Evolutionary conservation across 2,113 vertebrate genomes (phyloP).

Genomic region (Crocuta crocuta): DNA sequence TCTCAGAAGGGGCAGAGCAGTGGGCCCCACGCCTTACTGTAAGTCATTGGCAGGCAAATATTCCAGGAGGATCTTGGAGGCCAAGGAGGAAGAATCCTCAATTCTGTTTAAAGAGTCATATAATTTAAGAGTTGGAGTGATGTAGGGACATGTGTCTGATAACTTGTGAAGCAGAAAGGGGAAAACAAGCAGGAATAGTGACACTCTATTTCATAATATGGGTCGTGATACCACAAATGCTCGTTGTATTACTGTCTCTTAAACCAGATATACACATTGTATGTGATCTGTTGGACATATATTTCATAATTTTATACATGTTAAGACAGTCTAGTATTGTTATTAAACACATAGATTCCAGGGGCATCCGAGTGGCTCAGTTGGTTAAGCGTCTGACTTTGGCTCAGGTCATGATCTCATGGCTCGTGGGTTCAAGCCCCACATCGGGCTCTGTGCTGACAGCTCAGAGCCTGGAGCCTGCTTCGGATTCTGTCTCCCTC

Average conservation of each 20-base stretch:
- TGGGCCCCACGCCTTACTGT: neutral
- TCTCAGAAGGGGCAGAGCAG: neutral
- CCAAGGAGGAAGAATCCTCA: slow-evolving; percentile 25
- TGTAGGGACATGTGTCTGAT: neutral
- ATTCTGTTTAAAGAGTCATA: slow-evolving; percentile 2
- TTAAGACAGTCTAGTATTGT: neutral
- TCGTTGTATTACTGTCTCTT: neutral
- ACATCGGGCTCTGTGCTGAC: no score
- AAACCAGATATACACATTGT: neutral
- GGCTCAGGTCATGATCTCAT: no score
- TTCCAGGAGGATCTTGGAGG: neutral
- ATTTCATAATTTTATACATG: slow-evolving; percentile 5
- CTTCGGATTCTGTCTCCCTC: no score
- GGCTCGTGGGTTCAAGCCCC: no score
- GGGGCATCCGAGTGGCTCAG: no score
- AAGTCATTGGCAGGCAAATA: neutral
- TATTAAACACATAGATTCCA: slow-evolving; percentile 36
- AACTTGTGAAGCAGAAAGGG: neutral
- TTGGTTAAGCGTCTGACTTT: no score
- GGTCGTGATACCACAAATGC: neutral
- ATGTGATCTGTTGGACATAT: neutral
- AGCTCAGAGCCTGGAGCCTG: neutral
- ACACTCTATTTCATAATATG: slow-evolving; percentile 26
- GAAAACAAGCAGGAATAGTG: neutral
- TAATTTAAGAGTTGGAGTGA: slow-evolving; percentile 22